phyloP scores from a whole-genome alignment of 2,797 vertebrate species.

The Pipistrellus kuhlii region DNA sequence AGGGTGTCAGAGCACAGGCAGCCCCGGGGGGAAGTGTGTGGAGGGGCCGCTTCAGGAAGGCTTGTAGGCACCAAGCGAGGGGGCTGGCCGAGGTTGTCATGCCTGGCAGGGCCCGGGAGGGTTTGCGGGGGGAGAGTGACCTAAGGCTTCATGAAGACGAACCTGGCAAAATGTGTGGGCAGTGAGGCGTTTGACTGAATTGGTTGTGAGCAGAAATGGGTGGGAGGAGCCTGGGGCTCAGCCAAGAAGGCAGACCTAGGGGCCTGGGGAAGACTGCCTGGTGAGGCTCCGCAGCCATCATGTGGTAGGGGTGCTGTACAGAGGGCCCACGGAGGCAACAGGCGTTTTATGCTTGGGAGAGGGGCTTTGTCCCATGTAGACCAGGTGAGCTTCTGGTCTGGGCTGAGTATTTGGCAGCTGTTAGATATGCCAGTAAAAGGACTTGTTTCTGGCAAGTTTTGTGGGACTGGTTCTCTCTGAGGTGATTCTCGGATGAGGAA shows the following conservation, averaged over 20 bases:
- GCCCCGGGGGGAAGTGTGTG: background rate
- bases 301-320: background rate
- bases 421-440: background rate
- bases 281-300: background rate
- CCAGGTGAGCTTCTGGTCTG: background rate
- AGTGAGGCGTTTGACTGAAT: too few species aligned
- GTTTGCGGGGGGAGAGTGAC: background rate
- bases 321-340: background rate
- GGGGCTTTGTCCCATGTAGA: background rate
- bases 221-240: background rate
- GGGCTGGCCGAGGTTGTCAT: rapidly evolving
- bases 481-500: background rate
- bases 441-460: background rate
- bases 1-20: background rate
- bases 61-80: background rate
- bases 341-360: background rate
- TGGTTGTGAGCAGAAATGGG: background rate
- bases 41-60: rapidly evolving
- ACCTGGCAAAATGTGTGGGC: background rate
- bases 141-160: background rate
- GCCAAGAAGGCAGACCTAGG: background rate
- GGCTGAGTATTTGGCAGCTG: background rate
- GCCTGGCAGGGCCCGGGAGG: background rate
- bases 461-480: background rate
- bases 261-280: background rate